Base-by-base conservation (phyloP, 2,888 invertebrate genomes). In the Diarsia brunnea region DNA sequence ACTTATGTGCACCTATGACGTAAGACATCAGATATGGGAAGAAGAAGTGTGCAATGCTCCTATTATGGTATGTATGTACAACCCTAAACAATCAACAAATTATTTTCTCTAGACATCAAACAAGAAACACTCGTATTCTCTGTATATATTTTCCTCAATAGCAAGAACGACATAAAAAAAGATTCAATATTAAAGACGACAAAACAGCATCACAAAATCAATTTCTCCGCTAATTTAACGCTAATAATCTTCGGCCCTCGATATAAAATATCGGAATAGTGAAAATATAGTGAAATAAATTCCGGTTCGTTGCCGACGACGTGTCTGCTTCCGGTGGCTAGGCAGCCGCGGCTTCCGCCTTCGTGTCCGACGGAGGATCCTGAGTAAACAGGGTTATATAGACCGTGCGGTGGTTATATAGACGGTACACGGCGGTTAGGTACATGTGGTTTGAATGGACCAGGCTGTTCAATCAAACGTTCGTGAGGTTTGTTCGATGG, bases 291-390 rank as follows among this genome's bases (percentile, higher is more conserved):
- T 84, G 85, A 79, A 87, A 86, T 86, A 80, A 85, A 89, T 87
- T 89, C 85, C 84, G 85, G 79, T 81, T 81, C 75, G 86, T 78
- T 86, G 89, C 84, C 78, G 86, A 73, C 88, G 90, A 89, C 87
- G 90, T 87, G 90, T 82, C 86, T 68, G 87, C 85, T 89, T 92
- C 92, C 92, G 89, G 90, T 84, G 86, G 87, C 77, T 81, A 90
- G 89, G 86, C 88, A 88, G 88, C 89, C 90, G 89, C 74, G 84
- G 85, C 84, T 90, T 92, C 92, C 92, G 92, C 74, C 75, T 81
- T 27, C 67, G 74, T 69, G 76, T 66, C 73, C 81, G 82, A 72
- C 83, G 77, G 27, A 47, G 63, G 67, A 27, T 51, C 38, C 51
- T 68, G 21, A 45, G 31, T 19, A 66, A 43, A 63, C 60, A 69